Base-by-base conservation (phyloP, 2,113 vertebrate genomes). In the Sapajus apella region DNA sequence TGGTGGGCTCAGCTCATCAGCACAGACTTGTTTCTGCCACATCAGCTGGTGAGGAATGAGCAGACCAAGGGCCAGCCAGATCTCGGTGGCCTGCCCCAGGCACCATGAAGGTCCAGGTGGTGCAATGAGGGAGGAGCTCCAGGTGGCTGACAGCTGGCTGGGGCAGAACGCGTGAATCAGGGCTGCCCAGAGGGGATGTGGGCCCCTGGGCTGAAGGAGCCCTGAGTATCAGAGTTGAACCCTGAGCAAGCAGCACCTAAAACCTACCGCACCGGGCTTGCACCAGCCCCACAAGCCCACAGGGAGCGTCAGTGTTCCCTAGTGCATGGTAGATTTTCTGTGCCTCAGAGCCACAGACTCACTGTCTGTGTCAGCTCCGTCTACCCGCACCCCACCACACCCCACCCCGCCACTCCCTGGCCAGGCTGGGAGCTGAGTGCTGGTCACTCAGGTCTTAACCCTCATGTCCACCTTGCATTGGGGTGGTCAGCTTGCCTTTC, bases 141-240 rank as follows among this genome's bases (percentile, higher is more conserved):
- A 45, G 43, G n/a, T 52, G 56, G 50, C 37, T 40, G 43, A 79
- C 21, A 21, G 32, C n/a, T 5, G 37, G 17, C 32, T 56, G 11
- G 20, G 43, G 30, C 14, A 10, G 52, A 5, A 23, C 3, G 0
- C 8, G 1, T 2, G 32, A 68, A 16, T 10, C 0, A 9, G 55
- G 35, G 30, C 55, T 45, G 30, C 70, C 45, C 1, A 9, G 76
- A 90, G n/a, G 14, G 27, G 20, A 45, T 5, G 32, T 52, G 25
- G 87, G 50, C 56, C 47, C 47, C 3, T 9, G 11, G n/a, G 18
- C 30, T 7, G 27, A 84, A 72, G 40, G 25, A 66, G 43, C 40
- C 27, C 12, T 21, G 27, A 89, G 35, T 25, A 85, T 40, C 72
- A 87, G 91, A 75, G 72, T 32, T 77, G 76, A 87, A 3, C 37